These are phyloP conservation scores for Sebastes matsubarae DNA, from an alignment of 2,797 vertebrate genomes.

Conservation along the genomic window DNA sequence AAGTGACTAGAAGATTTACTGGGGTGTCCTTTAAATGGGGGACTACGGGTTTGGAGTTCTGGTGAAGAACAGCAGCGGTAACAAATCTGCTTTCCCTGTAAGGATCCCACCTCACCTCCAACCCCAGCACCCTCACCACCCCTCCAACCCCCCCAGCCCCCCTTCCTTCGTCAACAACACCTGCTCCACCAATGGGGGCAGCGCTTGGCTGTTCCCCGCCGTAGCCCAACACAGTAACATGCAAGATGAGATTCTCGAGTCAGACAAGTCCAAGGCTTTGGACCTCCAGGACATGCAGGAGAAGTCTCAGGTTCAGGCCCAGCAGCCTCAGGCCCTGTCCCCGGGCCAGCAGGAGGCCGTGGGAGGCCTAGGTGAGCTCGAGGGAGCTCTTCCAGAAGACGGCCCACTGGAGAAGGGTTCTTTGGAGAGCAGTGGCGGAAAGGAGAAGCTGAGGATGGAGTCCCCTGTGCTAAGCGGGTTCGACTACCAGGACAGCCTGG, in stretches of 20 bases:
- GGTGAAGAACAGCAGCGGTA: conserved; percentile 98
- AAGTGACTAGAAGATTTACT: conserved; percentile 74
- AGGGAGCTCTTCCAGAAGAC: conserved; percentile 91
- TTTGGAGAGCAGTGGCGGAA: conserved; percentile 89
- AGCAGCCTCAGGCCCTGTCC: conserved; percentile 86
- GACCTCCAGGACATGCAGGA: conserved; percentile 85
- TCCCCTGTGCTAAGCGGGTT: conserved; percentile 95
- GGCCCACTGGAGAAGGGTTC: conserved; percentile 89
- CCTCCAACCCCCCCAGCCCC: conserved; percentile 91
- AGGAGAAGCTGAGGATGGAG: conserved; percentile 96
- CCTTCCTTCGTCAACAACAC: conserved; percentile 97
- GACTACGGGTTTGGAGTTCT: conserved; percentile 99
- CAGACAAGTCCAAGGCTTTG: conserved; percentile 94
- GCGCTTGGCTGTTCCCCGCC: conserved; percentile 97
- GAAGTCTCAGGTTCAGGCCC: conserved; percentile 92
- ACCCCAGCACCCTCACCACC: conserved; percentile 93
- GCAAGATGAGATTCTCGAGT: conserved; percentile 99
- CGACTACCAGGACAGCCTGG: conserved; percentile 95
- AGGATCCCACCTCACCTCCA: conserved; percentile 99
- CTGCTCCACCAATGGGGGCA: conserved; percentile 96
- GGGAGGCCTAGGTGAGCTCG: conserved; percentile 91
- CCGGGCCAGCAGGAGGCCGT: conserved; percentile 91
- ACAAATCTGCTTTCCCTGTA: conserved; percentile 98
- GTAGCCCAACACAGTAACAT: conserved; percentile 95
- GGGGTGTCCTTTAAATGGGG: conserved; percentile 96